Evolutionary conservation across 2,888 invertebrate species (phyloP).

Genomic region (Ormia ochracea): DNA sequence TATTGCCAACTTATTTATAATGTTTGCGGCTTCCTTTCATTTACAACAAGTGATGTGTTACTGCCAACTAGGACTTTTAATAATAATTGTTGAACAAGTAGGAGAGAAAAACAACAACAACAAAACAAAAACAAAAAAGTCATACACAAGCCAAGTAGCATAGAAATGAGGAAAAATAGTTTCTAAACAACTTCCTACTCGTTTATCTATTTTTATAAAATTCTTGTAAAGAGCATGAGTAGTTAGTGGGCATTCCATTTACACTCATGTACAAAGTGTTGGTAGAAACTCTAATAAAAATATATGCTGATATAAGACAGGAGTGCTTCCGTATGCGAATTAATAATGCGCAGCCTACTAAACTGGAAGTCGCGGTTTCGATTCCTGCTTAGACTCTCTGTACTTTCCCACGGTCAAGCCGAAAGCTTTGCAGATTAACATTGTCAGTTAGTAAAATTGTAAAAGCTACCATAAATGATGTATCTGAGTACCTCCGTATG

Average conservation of each 20-base stretch:
- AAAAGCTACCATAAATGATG: too few species aligned
- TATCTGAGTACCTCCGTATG: too few species aligned
- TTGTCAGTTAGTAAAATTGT: too few species aligned
- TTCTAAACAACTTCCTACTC: conserved; percentile 42
- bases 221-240: not conserved
- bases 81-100: conserved; percentile 53
- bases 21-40: conserved; percentile 58
- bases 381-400: too few species aligned
- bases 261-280: conserved; percentile 6
- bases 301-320: too few species aligned
- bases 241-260: not conserved
- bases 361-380: too few species aligned
- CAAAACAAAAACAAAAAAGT: not conserved
- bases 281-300: too few species aligned
- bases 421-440: too few species aligned
- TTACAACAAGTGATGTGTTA: conserved; percentile 60
- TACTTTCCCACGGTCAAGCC: too few species aligned
- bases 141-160: not conserved
- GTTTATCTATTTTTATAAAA: conserved; percentile 17
- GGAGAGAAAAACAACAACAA: not conserved
- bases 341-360: too few species aligned
- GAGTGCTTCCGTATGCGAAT: too few species aligned
- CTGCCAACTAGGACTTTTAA: conserved; percentile 60
- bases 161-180: not conserved
- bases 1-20: conserved; percentile 52